These are phyloP conservation scores for Marmota flaviventris DNA, from an alignment of 2,113 vertebrate genomes.

Conservation along the genomic window DNA sequence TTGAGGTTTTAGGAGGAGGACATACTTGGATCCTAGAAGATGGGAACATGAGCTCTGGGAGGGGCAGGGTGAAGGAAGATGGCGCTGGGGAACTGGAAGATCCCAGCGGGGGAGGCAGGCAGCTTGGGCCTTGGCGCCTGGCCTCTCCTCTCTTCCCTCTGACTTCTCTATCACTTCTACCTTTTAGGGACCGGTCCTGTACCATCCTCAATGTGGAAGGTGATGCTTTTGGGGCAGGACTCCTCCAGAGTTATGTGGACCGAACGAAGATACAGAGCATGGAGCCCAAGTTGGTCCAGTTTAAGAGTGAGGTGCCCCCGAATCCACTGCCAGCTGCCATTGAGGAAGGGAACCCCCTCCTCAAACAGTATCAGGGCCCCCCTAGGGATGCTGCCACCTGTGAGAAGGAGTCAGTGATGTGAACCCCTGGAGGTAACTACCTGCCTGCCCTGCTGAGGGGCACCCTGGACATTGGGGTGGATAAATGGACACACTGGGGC, in stretches of 20 bases:
- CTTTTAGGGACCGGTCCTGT: constrained; percentile 93
- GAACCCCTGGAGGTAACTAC: neutral
- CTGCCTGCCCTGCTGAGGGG: neutral
- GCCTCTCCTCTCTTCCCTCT: neutral
- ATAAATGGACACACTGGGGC: neutral
- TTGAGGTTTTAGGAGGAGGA: neutral
- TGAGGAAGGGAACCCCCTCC: constrained; percentile 87
- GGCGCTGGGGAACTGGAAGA: rapidly evolving
- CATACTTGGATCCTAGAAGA: neutral
- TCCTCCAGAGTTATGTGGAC: constrained; percentile 92
- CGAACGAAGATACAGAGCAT: constrained; percentile 49
- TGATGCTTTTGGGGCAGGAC: constrained; percentile 93
- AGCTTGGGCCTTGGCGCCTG: too few relatives aligned
- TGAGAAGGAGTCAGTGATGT: constrained; percentile 91
- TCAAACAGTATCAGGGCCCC: constrained; percentile 43
- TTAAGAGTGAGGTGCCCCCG: constrained; percentile 77
- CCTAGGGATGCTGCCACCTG: neutral
- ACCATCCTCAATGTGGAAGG: constrained; percentile 95
- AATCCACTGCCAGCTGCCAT: rapidly evolving
- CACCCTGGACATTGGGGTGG: neutral
- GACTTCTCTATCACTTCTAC: rapidly evolving
- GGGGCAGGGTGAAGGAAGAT: neutral
- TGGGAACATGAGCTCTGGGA: neutral
- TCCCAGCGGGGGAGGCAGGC: rapidly evolving
- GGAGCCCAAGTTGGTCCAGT: constrained; percentile 81